A percentile compares a stretch with the other conserved stretches of the same genome.
Evolutionary conservation across 1,140 invertebrate species (phyloP).

Genomic region (Drosophila rufa): DNA sequence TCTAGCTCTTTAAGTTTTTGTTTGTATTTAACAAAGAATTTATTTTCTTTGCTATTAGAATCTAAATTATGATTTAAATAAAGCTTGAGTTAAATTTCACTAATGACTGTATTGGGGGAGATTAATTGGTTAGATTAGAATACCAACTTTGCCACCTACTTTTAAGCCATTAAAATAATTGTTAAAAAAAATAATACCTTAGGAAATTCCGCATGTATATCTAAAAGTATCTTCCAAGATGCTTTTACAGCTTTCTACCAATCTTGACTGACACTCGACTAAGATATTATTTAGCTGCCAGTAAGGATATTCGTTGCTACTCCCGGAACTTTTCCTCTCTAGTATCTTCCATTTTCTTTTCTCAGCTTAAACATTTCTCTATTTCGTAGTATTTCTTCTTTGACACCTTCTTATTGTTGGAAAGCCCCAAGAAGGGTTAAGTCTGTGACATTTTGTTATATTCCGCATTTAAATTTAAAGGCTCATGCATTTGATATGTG

Average conservation of each 20-base stretch:
- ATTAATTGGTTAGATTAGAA: no score
- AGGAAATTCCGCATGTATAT: not conserved
- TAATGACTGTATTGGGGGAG: no score
- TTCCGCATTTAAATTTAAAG: constrained; percentile 38
- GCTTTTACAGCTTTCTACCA: not conserved
- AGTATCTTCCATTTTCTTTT: constrained; percentile 2
- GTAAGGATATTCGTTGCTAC: not conserved
- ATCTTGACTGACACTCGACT: not conserved
- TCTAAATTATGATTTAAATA: not conserved
- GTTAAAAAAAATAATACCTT: not conserved
- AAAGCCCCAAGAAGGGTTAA: constrained; percentile 5
- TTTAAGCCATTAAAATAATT: not conserved
- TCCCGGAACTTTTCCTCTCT: not conserved
- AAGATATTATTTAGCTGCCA: not conserved
- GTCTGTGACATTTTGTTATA: constrained; percentile 7
- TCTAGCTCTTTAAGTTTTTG: not conserved
- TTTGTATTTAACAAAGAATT: not conserved
- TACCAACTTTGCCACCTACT: no score
- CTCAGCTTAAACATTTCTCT: no score
- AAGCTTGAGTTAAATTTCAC: not conserved
- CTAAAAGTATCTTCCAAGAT: no score
- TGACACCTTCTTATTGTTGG: constrained; percentile 10
- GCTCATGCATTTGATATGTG: constrained; percentile 37
- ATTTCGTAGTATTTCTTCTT: not conserved
- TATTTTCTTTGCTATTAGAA: no score